Conservation (phyloP, 1,140 invertebrate species). For the Portunus trituberculatus region DNA sequence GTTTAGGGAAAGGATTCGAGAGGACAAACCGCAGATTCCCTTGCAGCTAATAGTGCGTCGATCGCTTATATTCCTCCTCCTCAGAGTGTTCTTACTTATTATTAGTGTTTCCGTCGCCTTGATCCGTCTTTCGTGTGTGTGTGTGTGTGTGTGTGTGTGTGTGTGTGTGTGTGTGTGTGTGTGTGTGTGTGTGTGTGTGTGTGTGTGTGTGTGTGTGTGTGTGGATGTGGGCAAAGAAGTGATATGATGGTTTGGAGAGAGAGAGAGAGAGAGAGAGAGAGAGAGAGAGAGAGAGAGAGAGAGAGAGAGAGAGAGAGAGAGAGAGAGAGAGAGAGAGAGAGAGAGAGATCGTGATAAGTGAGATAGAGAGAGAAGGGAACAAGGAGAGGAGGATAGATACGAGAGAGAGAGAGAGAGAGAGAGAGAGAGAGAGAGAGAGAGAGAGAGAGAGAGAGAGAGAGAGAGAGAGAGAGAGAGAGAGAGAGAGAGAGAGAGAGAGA, state of each 20-base stretch:
- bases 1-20: too few species aligned
- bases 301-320: constrained; percentile 13
- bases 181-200: too few species aligned
- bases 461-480: not conserved
- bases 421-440: not conserved
- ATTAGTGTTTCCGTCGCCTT: too few species aligned
- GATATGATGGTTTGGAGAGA: not conserved
- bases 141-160: too few species aligned
- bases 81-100: too few species aligned
- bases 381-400: not conserved
- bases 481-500: too few species aligned
- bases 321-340: constrained; percentile 39
- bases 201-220: too few species aligned
- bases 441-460: constrained; percentile 7
- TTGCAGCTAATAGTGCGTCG: too few species aligned
- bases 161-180: too few species aligned
- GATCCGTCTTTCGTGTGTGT: too few species aligned
- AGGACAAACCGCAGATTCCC: too few species aligned
- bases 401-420: not conserved
- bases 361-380: not conserved
- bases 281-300: not conserved
- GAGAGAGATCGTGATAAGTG: not conserved
- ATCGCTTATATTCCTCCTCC: too few species aligned
- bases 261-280: constrained; percentile 21
- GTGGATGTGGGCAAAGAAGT: not conserved